Conservation (phyloP, 2,888 invertebrate genomes). For the Lutraria lutraria region DNA sequence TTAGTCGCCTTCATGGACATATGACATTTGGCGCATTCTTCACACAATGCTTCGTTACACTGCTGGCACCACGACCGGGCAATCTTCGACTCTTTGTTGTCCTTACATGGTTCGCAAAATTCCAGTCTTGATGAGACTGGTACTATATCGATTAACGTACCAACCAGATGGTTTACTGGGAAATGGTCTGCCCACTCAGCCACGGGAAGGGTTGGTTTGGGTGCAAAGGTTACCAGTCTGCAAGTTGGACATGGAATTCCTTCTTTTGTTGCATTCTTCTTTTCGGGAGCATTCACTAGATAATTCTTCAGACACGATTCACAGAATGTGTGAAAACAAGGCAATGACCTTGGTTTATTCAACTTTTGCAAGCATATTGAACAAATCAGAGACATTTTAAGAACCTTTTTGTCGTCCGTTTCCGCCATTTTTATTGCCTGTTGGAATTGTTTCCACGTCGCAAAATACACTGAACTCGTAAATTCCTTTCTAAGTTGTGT, state of each 20-base stretch:
- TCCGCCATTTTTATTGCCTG: constrained; percentile 59
- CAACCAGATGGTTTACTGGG: constrained; percentile 71
- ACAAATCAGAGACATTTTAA: constrained; percentile 69
- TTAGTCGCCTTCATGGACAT: constrained; percentile 71
- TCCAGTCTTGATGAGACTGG: constrained; percentile 62
- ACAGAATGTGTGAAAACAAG: constrained; percentile 71
- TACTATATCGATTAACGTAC: constrained; percentile 69
- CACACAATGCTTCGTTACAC: constrained; percentile 71
- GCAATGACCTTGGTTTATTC: constrained; percentile 64
- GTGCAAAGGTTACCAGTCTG: constrained; percentile 55
- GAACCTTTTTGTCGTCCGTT: constrained; percentile 61
- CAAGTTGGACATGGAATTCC: constrained; percentile 73
- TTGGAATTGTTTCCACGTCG: neutral
- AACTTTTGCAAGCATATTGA: constrained; percentile 67
- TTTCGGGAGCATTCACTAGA: constrained; percentile 61
- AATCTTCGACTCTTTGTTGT: constrained; percentile 61
- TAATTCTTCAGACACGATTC: constrained; percentile 68
- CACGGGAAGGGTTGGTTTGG: constrained; percentile 60
- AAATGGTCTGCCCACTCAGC: constrained; percentile 70
- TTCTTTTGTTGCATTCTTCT: constrained; percentile 62
- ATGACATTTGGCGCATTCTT: constrained; percentile 71
- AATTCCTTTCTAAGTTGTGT: neutral
- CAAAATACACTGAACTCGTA: neutral
- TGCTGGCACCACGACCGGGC: constrained; percentile 72
- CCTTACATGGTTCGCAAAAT: constrained; percentile 73